Conservation (phyloP, 1,140 invertebrate genomes). For the Bombus picipes region DNA sequence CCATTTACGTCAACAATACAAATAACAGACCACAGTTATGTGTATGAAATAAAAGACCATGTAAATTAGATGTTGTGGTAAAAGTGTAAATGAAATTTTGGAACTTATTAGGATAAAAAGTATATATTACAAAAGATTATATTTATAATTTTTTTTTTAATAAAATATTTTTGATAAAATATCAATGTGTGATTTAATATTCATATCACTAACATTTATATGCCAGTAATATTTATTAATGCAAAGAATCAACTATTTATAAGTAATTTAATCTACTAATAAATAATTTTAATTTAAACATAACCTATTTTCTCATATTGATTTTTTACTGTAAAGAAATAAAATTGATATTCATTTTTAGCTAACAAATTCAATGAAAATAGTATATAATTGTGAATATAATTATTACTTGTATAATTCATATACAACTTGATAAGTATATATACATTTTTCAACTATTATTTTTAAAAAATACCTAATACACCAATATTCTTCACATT, state of each 20-base stretch:
- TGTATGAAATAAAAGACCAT: neutral
- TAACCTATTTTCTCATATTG: neutral
- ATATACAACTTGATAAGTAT: neutral
- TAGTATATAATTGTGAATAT: neutral
- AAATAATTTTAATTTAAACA: neutral
- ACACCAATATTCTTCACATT: neutral
- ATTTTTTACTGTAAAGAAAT: neutral
- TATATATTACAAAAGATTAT: neutral
- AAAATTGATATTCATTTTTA: neutral
- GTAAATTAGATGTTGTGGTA: conserved; percentile 1
- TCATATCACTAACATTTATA: neutral
- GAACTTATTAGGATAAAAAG: neutral
- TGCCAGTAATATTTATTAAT: neutral
- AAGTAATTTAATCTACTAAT: neutral
- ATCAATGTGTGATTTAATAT: neutral
- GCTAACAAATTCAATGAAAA: neutral
- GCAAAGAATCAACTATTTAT: neutral
- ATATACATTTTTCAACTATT: neutral
- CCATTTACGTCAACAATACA: neutral
- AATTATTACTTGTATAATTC: neutral
- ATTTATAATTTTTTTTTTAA: conserved; percentile 33
- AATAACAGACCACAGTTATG: neutral
- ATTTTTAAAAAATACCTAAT: neutral
- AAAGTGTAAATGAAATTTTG: neutral
- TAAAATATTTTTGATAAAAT: conserved; percentile 25